Percentiles rank a stretch among this genome's conserved stretches.
Conservation (phyloP, 2,888 invertebrate species). For the Dicyrtoma fusca region DNA sequence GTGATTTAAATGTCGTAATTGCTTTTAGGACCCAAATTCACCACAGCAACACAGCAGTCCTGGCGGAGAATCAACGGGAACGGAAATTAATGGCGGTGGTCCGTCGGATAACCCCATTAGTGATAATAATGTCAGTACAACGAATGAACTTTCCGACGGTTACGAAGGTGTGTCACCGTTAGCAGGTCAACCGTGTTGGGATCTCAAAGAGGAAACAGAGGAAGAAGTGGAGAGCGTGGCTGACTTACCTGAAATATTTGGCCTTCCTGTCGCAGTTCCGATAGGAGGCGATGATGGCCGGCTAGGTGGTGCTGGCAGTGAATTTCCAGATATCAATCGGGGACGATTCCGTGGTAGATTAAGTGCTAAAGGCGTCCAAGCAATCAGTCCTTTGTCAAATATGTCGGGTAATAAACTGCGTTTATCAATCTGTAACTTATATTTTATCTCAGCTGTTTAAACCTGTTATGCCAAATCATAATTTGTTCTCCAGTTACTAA, state of each 20-base stretch:
- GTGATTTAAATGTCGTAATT: constrained; percentile 5
- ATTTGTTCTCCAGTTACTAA: not conserved
- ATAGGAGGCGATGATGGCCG: constrained; percentile 44
- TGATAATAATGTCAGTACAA: constrained; percentile 62
- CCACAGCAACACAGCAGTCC: constrained; percentile 67
- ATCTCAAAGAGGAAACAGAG: constrained; percentile 57
- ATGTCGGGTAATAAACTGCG: constrained; percentile 59
- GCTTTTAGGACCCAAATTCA: constrained; percentile 65
- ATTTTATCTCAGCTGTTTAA: not conserved
- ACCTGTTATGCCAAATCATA: not conserved
- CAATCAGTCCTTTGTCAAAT: constrained; percentile 60
- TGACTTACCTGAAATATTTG: constrained; percentile 51
- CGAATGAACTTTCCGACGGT: constrained; percentile 58
- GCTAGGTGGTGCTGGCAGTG: constrained; percentile 38
- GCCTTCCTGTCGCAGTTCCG: constrained; percentile 47
- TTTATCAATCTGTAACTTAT: too few species aligned
- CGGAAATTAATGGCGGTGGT: constrained; percentile 56
- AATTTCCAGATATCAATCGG: constrained; percentile 41
- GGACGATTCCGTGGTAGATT: constrained; percentile 61
- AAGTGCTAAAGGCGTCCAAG: constrained; percentile 64
- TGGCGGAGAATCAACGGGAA: constrained; percentile 51
- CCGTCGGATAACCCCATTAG: constrained; percentile 63
- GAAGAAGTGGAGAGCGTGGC: constrained; percentile 57
- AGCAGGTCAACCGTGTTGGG: constrained; percentile 55
- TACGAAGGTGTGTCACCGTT: constrained; percentile 54